Base-by-base conservation (phyloP, 1,140 invertebrate species). In the silkworm (Bombyx mori) region DNA sequence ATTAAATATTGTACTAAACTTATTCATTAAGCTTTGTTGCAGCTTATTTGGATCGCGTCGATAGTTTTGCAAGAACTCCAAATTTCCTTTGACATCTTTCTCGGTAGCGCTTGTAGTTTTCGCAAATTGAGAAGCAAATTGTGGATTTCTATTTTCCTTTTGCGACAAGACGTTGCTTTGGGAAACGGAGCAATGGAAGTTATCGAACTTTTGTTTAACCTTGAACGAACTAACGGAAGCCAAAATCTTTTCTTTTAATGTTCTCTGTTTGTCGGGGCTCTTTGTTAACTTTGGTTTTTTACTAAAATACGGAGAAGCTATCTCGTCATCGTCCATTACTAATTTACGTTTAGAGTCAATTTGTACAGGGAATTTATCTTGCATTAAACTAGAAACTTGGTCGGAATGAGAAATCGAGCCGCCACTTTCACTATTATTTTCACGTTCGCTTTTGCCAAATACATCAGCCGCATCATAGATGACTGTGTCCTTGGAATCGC, bases 261-360 rank as follows among this genome's bases (percentile, higher is more conserved):
- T 69, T 8, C 77, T 42, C 12, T 55, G 46, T 67, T 74, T 70
- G n/a, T 55, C 48, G 8, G 8, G 42, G 54, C 55, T 56, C 8
- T 64, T 35, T 5, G 22, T 58, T 51, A 75, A n/a, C 71, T 88
- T 82, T 63, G 44, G 75, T 57, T 71, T 77, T 50, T 86, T 86
- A 66, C 57, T 78, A 61, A 82, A 87, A 72, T 77, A 85, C 46
- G 77, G 82, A 1, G 75, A 86, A 45, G 66, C 58, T 62, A 54
- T 63, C 8, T 60, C 56, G 42, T 65, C 65, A 57, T 77, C 69
- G 4, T 73, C 67, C 7, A 66, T 59, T 44, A 63, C 63, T 22
- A 73, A 56, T 71, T 84, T 86, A 63, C 79, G 72, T 65, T 83
- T 84, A 57, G 42, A 61, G 56, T n/a, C 57, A 26, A 48, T 46